Conservation (phyloP, 2,888 invertebrate genomes). For the Stenodera caucasica region DNA sequence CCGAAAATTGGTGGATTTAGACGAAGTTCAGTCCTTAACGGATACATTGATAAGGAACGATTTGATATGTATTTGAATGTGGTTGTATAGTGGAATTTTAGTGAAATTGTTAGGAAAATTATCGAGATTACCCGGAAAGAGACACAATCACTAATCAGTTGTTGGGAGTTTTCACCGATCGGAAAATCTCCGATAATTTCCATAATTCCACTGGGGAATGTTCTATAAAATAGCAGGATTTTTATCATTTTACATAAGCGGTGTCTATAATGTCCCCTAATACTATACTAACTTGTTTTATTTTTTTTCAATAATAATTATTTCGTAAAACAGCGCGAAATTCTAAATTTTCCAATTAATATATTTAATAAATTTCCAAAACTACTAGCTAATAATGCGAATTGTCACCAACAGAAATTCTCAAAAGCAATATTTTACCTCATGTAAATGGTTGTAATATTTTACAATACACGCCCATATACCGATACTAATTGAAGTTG, state of each 20-base stretch:
- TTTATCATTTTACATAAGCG: constrained; percentile 27
- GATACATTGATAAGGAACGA: constrained; percentile 34
- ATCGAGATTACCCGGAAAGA: constrained; percentile 38
- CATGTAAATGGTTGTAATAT: constrained; percentile 13
- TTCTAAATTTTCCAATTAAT: constrained; percentile 23
- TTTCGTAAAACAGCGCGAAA: constrained; percentile 29
- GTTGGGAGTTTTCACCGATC: background rate
- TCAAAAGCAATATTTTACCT: background rate
- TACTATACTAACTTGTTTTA: constrained; percentile 28
- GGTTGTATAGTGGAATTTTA: constrained; percentile 24
- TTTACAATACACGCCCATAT: constrained; percentile 35
- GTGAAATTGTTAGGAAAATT: constrained; percentile 8
- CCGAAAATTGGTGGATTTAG: constrained; percentile 36
- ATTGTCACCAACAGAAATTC: too few species aligned
- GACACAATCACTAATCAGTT: constrained; percentile 47
- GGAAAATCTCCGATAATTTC: background rate
- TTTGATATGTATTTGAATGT: constrained; percentile 46
- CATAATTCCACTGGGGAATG: background rate
- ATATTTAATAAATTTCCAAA: constrained; percentile 14
- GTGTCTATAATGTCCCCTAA: constrained; percentile 17
- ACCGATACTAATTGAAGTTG: constrained; percentile 22
- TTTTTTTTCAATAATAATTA: constrained; percentile 12
- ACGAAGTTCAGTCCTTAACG: constrained; percentile 28
- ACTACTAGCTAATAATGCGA: background rate
- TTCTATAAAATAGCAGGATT: background rate